Evolutionary conservation across 2,888 invertebrate genomes (phyloP).

Genomic region (Ornithoptera priamus): DNA sequence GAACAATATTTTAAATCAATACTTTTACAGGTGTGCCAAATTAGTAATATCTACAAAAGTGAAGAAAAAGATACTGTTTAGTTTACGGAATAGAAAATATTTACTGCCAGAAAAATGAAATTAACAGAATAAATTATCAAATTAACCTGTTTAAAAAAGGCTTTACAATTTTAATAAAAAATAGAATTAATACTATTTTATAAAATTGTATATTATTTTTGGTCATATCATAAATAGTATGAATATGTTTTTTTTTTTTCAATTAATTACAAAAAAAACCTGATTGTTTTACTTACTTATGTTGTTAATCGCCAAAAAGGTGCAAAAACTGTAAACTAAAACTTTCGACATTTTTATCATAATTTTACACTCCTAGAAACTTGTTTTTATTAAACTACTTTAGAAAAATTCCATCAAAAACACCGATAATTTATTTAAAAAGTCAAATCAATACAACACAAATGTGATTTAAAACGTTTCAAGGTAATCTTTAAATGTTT

Average conservation of each 20-base stretch:
- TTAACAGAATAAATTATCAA: no score
- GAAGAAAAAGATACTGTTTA: not conserved
- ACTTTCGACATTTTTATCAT: conserved; percentile 23
- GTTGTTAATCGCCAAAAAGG: conserved; percentile 14
- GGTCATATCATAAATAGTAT: not conserved
- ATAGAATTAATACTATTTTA: not conserved
- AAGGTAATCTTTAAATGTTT: conserved; percentile 4
- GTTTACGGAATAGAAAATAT: not conserved
- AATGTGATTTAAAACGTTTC: not conserved
- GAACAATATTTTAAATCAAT: no score
- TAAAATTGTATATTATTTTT: not conserved
- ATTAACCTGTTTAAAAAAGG: not conserved
- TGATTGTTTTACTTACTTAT: conserved; percentile 17
- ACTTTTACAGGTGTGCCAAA: not conserved
- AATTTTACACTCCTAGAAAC: conserved; percentile 23
- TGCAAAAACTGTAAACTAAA: conserved; percentile 19
- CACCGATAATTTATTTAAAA: not conserved
- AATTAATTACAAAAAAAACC: not conserved
- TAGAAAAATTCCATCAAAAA: not conserved
- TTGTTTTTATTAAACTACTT: not conserved
- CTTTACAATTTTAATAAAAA: not conserved
- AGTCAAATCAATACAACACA: not conserved
- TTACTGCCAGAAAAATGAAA: no score
- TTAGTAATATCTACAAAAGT: not conserved
- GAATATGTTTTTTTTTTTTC: not conserved